A percentile compares a stretch with the other conserved stretches of the same genome.
These are phyloP conservation scores for Petrolisthes manimaculis DNA, from an alignment of 2,888 invertebrate species.

Conservation along the genomic window DNA sequence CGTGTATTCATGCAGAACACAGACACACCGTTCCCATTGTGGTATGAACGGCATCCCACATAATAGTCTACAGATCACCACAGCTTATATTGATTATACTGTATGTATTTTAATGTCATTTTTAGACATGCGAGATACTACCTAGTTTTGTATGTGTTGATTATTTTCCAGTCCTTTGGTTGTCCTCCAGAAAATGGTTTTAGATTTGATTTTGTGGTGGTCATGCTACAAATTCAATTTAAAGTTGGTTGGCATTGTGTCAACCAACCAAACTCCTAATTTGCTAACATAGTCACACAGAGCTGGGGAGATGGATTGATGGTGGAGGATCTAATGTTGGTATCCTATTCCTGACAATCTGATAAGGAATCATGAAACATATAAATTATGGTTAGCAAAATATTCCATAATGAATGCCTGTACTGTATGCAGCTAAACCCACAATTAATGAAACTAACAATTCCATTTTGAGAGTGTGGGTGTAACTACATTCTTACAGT, in stretches of 20 bases:
- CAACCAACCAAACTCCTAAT: constrained; percentile 24
- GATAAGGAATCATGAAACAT: neutral
- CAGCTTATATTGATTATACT: constrained; percentile 53
- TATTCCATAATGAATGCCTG: too few relatives aligned
- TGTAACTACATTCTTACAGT: too few relatives aligned
- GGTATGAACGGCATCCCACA: constrained; percentile 50
- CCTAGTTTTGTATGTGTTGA: constrained; percentile 53
- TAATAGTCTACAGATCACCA: constrained; percentile 56
- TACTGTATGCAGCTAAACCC: too few relatives aligned
- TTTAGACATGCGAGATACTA: constrained; percentile 55
- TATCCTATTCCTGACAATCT: constrained; percentile 42
- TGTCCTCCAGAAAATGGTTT: constrained; percentile 22
- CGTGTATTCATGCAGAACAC: constrained; percentile 50
- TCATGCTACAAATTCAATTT: constrained; percentile 43
- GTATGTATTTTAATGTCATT: constrained; percentile 56
- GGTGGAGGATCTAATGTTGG: constrained; percentile 38
- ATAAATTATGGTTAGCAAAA: too few relatives aligned
- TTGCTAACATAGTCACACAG: constrained; percentile 50
- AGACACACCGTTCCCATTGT: constrained; percentile 33
- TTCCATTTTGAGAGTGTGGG: too few relatives aligned
- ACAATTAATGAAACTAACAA: too few relatives aligned
- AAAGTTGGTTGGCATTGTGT: constrained; percentile 29
- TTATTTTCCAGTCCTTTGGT: constrained; percentile 30
- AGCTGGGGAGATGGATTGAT: constrained; percentile 48
- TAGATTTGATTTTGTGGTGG: constrained; percentile 59